Base-by-base conservation (phyloP, 2,113 vertebrate species). In the Halichoeres trimaculatus region DNA sequence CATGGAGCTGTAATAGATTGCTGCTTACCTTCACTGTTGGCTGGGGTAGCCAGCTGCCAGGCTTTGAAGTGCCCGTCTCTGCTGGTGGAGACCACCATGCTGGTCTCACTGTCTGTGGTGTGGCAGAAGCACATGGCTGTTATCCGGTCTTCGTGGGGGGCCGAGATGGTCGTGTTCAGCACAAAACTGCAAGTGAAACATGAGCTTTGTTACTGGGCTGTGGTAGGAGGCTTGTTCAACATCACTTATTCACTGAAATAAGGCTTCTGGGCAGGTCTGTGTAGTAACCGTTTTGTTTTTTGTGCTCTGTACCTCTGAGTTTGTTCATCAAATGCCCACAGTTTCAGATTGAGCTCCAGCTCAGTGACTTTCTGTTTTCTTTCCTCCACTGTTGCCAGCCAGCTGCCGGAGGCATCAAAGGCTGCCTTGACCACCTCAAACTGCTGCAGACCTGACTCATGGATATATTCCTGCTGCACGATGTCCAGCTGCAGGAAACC, bases 351-450 rank as follows among this genome's bases (percentile, higher is more conserved):
- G 0, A 96, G 50, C 81, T 99, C 97, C 0, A 95, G 89, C 43
- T 95, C 94, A 4, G 85, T 59, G 4, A 22, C 74, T 8, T 94
- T 91, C 26, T 85, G 94, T 23, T 93, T 90, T 10, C 95, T 92
- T 70, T 99, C 94, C 61, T 99, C 98, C 22, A 98, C 95, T 0
- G 98, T 99, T 20, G 97, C 97, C 47, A 99, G 87, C 96, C 97
- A 98, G 61, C 76, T 80, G 3, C 97, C 97, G 0, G 2, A 70
- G 2, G 80, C 45, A 7, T 93, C 90, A 30, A 99, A 96, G 0
- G 93, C 94, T 0, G 95, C 96, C 77, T 93, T 95, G 11, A 94
- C 94, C 74, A 99, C 90, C 59, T 98, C 95, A 2, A 93, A 88
- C 88, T 98, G 97, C 62, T 93, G 81, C 79, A 98, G 90, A 0